phyloP scores from a whole-genome alignment of 2,797 vertebrate species.

The Sebastes melanostomus region DNA sequence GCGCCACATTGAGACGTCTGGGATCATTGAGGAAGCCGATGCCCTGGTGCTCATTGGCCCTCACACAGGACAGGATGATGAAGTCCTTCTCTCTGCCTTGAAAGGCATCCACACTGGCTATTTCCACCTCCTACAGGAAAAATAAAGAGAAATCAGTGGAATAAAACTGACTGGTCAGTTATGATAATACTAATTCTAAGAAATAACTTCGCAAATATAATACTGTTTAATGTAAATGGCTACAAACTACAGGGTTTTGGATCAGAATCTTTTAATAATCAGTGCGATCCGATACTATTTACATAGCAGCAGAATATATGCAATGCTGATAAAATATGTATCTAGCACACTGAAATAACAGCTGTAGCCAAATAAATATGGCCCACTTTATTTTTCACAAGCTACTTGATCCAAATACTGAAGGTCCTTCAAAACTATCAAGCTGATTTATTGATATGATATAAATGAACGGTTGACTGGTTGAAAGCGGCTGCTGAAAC shows the following conservation, averaged over 20 bases:
- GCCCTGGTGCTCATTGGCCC: constrained; percentile 95
- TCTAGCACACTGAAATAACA: neutral
- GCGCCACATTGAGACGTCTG: constrained; percentile 92
- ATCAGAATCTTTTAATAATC: neutral
- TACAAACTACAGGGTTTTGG: neutral
- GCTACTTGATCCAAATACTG: neutral
- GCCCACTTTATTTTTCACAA: neutral
- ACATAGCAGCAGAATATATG: neutral
- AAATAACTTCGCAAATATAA: neutral
- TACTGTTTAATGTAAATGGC: neutral
- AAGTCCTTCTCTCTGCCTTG: constrained; percentile 97
- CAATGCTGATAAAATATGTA: neutral
- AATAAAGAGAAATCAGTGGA: neutral
- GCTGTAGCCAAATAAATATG: neutral
- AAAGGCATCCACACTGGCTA: constrained; percentile 95
- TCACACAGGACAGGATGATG: constrained; percentile 94
- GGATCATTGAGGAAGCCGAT: constrained; percentile 96
- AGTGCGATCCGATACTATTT: neutral
- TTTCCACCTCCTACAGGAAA: constrained; percentile 90
- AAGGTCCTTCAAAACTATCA: neutral
- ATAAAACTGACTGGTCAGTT: neutral
- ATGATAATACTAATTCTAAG: neutral
- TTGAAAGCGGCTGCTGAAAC: neutral
- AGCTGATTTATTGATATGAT: neutral
- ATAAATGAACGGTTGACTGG: neutral